Evolutionary conservation across 2,797 vertebrate genomes (phyloP), one percentile per base, ranked within the genome.

Genomic region (Bovichtus variegatus): DNA sequence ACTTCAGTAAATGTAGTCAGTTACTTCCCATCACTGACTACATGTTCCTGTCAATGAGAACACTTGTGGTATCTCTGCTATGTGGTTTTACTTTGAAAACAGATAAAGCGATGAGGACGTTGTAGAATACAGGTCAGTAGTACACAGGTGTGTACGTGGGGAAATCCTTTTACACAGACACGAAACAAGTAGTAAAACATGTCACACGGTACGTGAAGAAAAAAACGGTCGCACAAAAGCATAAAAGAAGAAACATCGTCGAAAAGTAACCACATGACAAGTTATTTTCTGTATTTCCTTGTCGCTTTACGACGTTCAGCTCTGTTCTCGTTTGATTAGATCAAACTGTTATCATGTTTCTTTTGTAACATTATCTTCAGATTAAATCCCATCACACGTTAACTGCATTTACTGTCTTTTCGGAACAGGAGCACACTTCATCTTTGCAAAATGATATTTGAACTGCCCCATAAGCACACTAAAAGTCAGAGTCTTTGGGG

Each of bases 91-190:
- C 4, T 21, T 12, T 25, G 7, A 36, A 29, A 55, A 0, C 9
- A 67, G 85, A 62, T 58, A 44, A 74, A 13, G 15, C 0, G 19
- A 23, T 1, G 19, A 43, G 27, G 41, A 77, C 34, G 69, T 34
- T 59, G 9, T 0, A 55, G 53, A 55, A 83, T 38, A 1, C 58
- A 73, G 68, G 83, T 82, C 68, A 80, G 3, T 36, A 25, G 40
- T 2, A 27, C 76, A 61, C 80, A 88, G 84, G 74, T 88, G 82
- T 71, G 59, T 55, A 15, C 75, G 68, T 82, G 78, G 71, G 29
- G 16, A 55, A 41, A 62, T 46, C 29, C 6, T n/a, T 16, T 12
- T 9, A 25, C 38, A 23, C 44, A 23, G 2, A 8, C 0, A 2
- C 13, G n/a, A 16, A 31, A 34, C 31, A 34, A 31, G 31, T 34